Base-by-base conservation (phyloP, 2,797 vertebrate species). In the Oreochromis grahami region DNA sequence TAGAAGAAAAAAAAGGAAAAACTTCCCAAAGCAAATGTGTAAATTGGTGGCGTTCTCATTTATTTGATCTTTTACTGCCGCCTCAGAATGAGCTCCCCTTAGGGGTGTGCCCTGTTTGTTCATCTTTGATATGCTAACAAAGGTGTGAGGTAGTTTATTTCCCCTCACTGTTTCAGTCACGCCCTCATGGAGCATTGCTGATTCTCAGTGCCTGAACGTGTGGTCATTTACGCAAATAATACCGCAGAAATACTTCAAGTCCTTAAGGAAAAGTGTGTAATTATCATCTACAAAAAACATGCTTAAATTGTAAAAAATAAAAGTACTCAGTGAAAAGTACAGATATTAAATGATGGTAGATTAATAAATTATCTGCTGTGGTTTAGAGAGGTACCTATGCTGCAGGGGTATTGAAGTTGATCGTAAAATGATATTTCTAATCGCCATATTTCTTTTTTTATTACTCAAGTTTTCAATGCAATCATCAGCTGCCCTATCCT, bases 91-190 rank as follows among this genome's bases (percentile, higher is more conserved):
- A 34, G 0, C 32, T 50, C 50, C 82, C 77, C 78, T 84, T 12
- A 3, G 81, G 50, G 76, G 53, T 8, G 53, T 36, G 68, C 21
- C 80, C 83, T 3, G 1, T 81, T 80, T 84, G 26, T 65, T 19
- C 78, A 41, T 21, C 77, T 81, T 80, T 85, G 76, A 86, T 78
- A 83, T 88, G 85, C 50, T 81, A 88, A 87, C 80, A 10, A 65
- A 55, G 17, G 45, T 51, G 8, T 32, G 70, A 34, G 45, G 17
- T 15, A 50, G 24, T 3, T 72, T 72, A 50, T 72, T 48, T 72
- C 2, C 48, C 36, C 21, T 74, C 34, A 68, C 15, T 77, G 78
- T 87, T 68, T 43, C 78, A 84, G 43, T 51, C 26, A 50, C 7
- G 5, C 26, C 70, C 11, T 50, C 19, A 6, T n/a, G 17, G 70